Percentiles rank a stretch among this genome's conserved stretches.
Conservation (phyloP, 2,113 vertebrate species). For the Paedocypris sp. region DNA sequence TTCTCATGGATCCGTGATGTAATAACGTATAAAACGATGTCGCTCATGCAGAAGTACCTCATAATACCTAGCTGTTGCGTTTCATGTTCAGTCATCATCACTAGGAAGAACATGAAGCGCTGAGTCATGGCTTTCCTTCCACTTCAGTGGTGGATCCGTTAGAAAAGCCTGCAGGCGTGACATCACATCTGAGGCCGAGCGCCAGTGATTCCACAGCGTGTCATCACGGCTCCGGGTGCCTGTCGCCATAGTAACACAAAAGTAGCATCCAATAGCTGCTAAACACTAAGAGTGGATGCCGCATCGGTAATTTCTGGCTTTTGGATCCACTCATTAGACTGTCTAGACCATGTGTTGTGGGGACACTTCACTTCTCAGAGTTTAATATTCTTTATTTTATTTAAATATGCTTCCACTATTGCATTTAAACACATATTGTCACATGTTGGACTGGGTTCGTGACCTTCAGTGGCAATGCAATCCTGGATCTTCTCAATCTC, state of each 20-base stretch:
- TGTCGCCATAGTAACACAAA: constrained; percentile 38
- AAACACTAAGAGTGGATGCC: neutral
- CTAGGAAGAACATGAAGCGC: neutral
- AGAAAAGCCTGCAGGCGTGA: constrained; percentile 22
- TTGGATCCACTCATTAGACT: neutral
- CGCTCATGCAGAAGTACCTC: too few relatives aligned
- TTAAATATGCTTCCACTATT: neutral
- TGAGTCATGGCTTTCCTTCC: constrained; percentile 15
- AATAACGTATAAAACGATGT: too few relatives aligned
- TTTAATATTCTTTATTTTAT: too few relatives aligned
- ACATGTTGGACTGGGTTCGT: too few relatives aligned
- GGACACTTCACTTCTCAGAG: too few relatives aligned
- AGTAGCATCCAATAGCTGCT: constrained; percentile 23
- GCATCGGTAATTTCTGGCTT: neutral
- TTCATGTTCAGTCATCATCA: neutral
- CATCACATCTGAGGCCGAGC: constrained; percentile 19
- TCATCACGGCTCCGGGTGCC: constrained; percentile 24
- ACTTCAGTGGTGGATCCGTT: constrained; percentile 7
- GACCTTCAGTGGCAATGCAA: too few relatives aligned
- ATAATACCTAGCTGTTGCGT: neutral
- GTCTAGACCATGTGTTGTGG: too few relatives aligned
- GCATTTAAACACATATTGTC: too few relatives aligned
- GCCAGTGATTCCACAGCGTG: constrained; percentile 24
- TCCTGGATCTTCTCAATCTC: too few relatives aligned
- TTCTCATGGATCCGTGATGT: too few relatives aligned